Evolutionary conservation across 37 sponge, comb jelly and placozoan species (phyloP), one percentile per base, ranked within the genome.

Genomic region (Aplysina aerophoba): DNA sequence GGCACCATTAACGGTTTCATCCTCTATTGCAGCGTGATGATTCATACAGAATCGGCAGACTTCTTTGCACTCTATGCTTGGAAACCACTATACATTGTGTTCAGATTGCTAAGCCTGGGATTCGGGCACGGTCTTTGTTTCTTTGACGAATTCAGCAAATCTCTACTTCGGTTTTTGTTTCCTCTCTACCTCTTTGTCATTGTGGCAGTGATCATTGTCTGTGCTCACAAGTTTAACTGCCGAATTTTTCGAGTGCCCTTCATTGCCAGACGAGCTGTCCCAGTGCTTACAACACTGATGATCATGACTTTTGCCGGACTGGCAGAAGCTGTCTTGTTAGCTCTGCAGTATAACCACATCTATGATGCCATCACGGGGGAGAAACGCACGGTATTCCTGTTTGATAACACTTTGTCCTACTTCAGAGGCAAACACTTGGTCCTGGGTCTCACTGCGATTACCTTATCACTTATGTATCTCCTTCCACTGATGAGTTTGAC

Each of bases 171-270:
- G 19, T 58, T 58, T 58, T 15, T 19, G 17, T 58, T 58, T 58
- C 59, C 59, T 20, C 19, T 58, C 17, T 58, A 91, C 61, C 72
- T 91, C 54, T 44, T 91, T 36, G 50, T 87, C 24, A n/a, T 91
- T 12, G 61, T 85, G 21, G 21, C 59, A 28, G 61, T 6, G 22
- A 71, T 91, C 14, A 83, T 80, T 19, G 8, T 82, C 2, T 22
- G 31, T 33, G 36, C 36, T 33, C 35, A 33, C 38, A 6, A 30
- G 8, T 73, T 8, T 15, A 15, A 15, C 8, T 73, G 25, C 8
- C 25, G 22, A 3, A 58, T 58, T 20, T 58, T 58, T 58, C 59
- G 19, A 15, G 25, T 80, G 4, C 66, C 30, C 1, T 19, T 81
- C 0, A 6, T 87, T 33, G 60, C 59, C 24, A n/a, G 4, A 0